These are phyloP conservation scores for Xenentodon cancila DNA, from an alignment of 2,797 vertebrate species.

Conservation along the genomic window DNA sequence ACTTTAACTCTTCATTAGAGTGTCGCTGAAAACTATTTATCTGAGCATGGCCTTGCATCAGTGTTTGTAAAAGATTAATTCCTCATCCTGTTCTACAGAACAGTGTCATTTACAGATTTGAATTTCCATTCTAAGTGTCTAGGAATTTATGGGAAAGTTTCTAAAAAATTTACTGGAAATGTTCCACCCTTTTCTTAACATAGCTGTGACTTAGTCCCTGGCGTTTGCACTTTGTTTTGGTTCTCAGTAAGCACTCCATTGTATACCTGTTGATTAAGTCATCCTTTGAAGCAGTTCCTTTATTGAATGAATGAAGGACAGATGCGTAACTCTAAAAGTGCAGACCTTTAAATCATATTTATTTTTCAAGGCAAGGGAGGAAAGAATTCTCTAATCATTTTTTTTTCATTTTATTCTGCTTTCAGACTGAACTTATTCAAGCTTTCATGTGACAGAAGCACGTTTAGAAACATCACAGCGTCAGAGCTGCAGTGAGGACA, in stretches of 20 bases:
- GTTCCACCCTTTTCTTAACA: neutral
- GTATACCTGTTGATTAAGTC: neutral
- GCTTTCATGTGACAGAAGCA: slow-evolving; percentile 20
- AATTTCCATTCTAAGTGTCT: too few species aligned
- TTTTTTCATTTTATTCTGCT: neutral
- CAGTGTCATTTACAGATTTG: too few species aligned
- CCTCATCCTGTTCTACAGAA: too few species aligned
- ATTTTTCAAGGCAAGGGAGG: neutral
- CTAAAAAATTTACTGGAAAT: neutral
- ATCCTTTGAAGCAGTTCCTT: neutral
- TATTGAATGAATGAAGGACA: slow-evolving; percentile 6
- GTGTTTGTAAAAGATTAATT: too few species aligned
- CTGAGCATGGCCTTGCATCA: too few species aligned
- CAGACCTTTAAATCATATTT: neutral
- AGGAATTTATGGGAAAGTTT: too few species aligned
- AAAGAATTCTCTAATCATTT: neutral
- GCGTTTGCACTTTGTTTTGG: neutral
- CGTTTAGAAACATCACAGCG: neutral
- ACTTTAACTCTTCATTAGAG: neutral
- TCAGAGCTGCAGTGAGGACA: neutral
- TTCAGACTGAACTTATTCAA: slow-evolving; percentile 9
- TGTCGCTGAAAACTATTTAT: too few species aligned
- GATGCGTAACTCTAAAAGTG: too few species aligned
- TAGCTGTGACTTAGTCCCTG: neutral
- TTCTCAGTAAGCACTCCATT: too few species aligned